Evolutionary conservation across 2,113 vertebrate species (phyloP), one percentile per base, ranked within the genome.

Genomic region (Cathartes aura): DNA sequence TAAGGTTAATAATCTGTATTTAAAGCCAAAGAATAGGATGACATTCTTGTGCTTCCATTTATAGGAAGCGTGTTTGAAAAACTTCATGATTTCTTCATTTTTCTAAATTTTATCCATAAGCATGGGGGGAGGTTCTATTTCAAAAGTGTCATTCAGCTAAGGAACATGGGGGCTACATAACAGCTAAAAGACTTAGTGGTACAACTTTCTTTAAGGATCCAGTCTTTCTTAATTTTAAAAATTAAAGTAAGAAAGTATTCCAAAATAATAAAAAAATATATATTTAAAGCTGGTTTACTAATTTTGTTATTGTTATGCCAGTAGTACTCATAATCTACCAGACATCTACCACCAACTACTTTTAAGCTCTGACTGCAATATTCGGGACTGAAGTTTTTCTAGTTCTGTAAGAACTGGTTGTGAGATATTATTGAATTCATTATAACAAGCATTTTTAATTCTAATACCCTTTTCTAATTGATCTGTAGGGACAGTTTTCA

Each of bases 51-150:
- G 14, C 3, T 87, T 58, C 16, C 11, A 26, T 74, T 64, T 73
- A 40, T 42, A 82, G 8, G 36, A 76, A 76, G 1, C 0, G 0
- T 10, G 23, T 80, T 70, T 70, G 21, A 40, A 90, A 89, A 86
- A 48, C 6, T 30, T 50, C 14, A 36, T 52, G 1, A 56, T 90
- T 76, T 80, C 29, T 87, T 82, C 1, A 6, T 20, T 68, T 75
- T 82, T 70, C 23, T 71, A 30, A 27, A 32, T 75, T 82, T 88
- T 20, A 38, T n/a, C 23, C 17, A 8, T 59, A 82, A 72, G 7
- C 2, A 42, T 17, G 4, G 3, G 2, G 1, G 11, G 2, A 8
- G 63, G 20, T 47, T 84, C 12, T 79, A 2, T 58, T 74, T 75
- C 34, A 29, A 68, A 86, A 68, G 0, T 53, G 12, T 55, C 16